Conservation (phyloP, 2,113 vertebrate species). For the Notothenia coriiceps region DNA sequence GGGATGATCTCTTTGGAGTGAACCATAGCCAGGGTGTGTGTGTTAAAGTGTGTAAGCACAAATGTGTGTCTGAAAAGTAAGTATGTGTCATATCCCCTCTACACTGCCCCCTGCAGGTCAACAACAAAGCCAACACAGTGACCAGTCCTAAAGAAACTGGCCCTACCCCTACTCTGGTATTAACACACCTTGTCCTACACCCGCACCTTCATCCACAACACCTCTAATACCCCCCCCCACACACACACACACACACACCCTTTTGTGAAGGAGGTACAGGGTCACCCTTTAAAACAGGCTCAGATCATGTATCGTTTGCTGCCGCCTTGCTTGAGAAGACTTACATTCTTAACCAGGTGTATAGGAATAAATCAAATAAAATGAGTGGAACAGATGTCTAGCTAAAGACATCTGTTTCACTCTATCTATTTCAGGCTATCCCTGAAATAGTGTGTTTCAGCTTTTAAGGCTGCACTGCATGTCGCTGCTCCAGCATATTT, state of each 20-base stretch:
- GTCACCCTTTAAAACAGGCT: constrained; percentile 52
- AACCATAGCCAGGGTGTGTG: neutral
- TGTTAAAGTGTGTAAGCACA: neutral
- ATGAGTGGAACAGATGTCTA: constrained; percentile 4
- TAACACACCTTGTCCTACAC: constrained; percentile 78
- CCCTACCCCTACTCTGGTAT: constrained; percentile 97
- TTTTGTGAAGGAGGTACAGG: constrained; percentile 66
- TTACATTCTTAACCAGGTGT: constrained; percentile 12
- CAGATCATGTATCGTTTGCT: constrained; percentile 21
- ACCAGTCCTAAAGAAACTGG: constrained; percentile 99
- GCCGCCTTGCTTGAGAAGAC: constrained; percentile 6
- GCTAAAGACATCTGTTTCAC: neutral
- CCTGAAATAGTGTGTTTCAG: constrained; percentile 51
- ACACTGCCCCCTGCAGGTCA: constrained; percentile 92
- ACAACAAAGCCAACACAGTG: constrained; percentile 99
- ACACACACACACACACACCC: neutral
- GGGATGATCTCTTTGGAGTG: constrained; percentile 31
- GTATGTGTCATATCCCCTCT: constrained; percentile 74
- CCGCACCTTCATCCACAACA: constrained; percentile 53
- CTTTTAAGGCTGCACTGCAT: constrained; percentile 47
- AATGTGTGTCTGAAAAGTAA: constrained; percentile 49
- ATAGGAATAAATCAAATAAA: neutral
- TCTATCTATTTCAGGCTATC: constrained; percentile 44
- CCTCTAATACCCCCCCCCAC: constrained; percentile 26
- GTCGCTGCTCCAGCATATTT: constrained; percentile 30